These are phyloP conservation scores for Ancistrus triradiatus DNA, from an alignment of 2,113 vertebrate species.

Conservation along the genomic window DNA sequence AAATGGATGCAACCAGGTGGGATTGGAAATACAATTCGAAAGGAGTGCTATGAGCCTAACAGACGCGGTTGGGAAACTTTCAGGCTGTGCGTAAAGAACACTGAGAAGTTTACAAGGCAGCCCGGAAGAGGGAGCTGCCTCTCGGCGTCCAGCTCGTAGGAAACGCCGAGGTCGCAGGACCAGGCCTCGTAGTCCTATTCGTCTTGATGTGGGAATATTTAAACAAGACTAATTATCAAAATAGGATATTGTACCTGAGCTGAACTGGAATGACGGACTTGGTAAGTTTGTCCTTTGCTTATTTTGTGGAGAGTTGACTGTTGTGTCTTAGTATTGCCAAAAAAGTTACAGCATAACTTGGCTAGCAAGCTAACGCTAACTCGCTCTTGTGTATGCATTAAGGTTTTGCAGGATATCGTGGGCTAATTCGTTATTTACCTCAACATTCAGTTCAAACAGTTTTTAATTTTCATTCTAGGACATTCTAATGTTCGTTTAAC, in stretches of 20 bases:
- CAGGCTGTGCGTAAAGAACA: conserved; percentile 60
- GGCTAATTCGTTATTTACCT: not conserved
- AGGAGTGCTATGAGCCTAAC: conserved; percentile 59
- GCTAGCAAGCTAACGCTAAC: conserved; percentile 16
- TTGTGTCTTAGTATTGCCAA: conserved; percentile 25
- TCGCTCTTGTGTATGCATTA: not conserved
- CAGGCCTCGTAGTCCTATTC: conserved; percentile 75
- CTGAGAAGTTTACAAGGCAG: conserved; percentile 71
- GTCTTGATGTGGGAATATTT: conserved; percentile 70
- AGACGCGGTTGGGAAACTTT: conserved; percentile 70
- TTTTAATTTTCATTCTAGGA: not conserved
- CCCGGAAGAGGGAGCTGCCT: conserved; percentile 66
- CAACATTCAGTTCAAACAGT: not conserved
- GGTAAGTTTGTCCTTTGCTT: conserved; percentile 59
- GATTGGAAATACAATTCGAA: conserved; percentile 58
- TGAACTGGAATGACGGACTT: conserved; percentile 67
- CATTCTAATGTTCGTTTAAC: conserved; percentile 1
- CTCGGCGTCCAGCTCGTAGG: conserved; percentile 75
- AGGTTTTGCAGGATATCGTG: not conserved
- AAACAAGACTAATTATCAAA: conserved; percentile 49
- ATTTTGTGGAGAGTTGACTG: conserved; percentile 26
- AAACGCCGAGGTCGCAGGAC: conserved; percentile 82
- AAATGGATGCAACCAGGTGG: conserved; percentile 57
- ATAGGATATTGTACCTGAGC: conserved; percentile 49
- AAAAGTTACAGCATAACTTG: conserved; percentile 45